Base-by-base conservation (phyloP, 2,797 vertebrate genomes). In the Poeciliopsis presidionis region DNA sequence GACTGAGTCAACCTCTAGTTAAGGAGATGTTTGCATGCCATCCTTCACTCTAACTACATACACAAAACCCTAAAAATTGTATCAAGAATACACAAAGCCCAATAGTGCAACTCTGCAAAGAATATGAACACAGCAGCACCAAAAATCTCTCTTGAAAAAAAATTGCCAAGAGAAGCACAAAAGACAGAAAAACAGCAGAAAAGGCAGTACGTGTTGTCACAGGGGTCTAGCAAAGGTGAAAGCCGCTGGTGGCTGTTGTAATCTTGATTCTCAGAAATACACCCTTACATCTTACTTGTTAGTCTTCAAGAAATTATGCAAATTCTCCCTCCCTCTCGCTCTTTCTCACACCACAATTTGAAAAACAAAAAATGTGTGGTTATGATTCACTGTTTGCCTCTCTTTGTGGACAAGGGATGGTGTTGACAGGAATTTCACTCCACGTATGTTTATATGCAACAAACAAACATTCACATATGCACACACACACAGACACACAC, bases 1-100 rank as follows among this genome's bases (percentile, higher is more conserved):
- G 94, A 95, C 84, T 94, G 94, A 93, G 91, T 43, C 81, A 81
- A 84, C 86, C 94, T 93, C 86, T 84, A 80, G 91, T 89, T 88
- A 39, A 84, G 67, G 82, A 74, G 81, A 93, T 90, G 89, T 93
- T 94, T 95, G 85, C 81, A 79, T 79, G 75, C 25, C 14, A 46
- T 84, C 84, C 84, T 73, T 45, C 67, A 81, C 78, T 83, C 74
- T 63, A 53, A 82, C 81, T 75, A 73, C 53, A 79, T 76, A 81
- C 69, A 86, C 84, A 82, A 92, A 91, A 82, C 74, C 76, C 81
- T 90, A 81, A 94, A 90, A n/a, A 53, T 75, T 76, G 76, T 93
- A 94, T 93, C 91, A 93, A 82, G 76, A 75, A 81, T 74, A 73
- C 22, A 25, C 79, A 25, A 83, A 80, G 49, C 63, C 70, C 43